Base-by-base conservation (phyloP, 1,140 invertebrate genomes). In the Brachionus sp. region DNA sequence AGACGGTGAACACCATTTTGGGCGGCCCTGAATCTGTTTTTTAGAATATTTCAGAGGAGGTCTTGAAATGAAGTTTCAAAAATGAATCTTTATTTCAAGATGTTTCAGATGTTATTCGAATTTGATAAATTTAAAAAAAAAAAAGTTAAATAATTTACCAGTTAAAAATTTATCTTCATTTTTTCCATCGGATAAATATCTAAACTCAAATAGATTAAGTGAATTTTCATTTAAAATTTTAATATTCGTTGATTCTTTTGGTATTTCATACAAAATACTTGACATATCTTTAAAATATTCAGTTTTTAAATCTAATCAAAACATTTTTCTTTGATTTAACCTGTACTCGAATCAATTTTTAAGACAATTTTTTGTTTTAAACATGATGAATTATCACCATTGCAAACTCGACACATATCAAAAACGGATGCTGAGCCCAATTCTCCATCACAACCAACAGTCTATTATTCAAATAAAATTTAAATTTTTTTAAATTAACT, bases 381-480 rank as follows among this genome's bases (percentile, higher is more conserved):
- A 88, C 95, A 97, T 23, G 92, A 93, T 42, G 92, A 92, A 87
- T 95, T 95, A 86, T 95, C 92, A 0, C 95, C 95, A 10, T 92
- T 92, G 89, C 95, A 97, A 25, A 95, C 92, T 0, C 95, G 95
- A 88, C 95, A 97, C 33, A 91, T 91, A 88, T 97, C 94, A 82
- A 94, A 88, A 83, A 91, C 90, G 85, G 91, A 91, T 6, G 91
- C 91, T 3, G 95, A 95, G 84, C 93, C 91, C 7, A 97, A 90
- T 66, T 91, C 89, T 88, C 95, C 94, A 88, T 97, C 94, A 89
- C 95, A 97, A 68, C 95, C 95, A 62, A 94, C 94, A 57, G 29
- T 29, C 91, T 91, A 84, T 90, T 85, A 23, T 44, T 25, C 46
- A 75, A 46, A 46, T 46, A 46, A 46, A 12, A 12, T 46, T 46